Evolutionary conservation across 2,888 invertebrate genomes (phyloP).

Genomic region (Clusia tigrina): DNA sequence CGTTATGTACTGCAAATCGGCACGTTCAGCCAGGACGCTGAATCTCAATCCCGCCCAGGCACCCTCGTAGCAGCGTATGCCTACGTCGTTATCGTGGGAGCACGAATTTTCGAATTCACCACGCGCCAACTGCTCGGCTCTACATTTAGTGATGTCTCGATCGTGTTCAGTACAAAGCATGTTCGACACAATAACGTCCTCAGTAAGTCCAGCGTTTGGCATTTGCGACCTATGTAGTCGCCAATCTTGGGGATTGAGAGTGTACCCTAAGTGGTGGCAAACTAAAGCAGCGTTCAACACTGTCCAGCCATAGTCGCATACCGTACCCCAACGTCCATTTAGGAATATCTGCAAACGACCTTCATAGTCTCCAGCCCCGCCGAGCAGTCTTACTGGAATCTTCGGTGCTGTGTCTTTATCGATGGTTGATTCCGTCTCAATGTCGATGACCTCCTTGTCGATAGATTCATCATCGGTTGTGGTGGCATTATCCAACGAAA

Average conservation of each 20-base stretch:
- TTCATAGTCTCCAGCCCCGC: conserved; percentile 81
- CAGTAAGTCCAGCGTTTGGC: conserved; percentile 78
- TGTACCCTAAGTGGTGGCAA: conserved; percentile 93
- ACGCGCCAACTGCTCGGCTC: conserved; percentile 71
- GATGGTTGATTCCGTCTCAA: conserved; percentile 69
- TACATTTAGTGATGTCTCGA: conserved; percentile 86
- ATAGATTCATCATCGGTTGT: conserved; percentile 67
- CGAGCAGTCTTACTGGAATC: conserved; percentile 80
- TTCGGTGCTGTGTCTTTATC: conserved; percentile 69
- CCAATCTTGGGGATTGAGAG: conserved; percentile 93
- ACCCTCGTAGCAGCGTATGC: conserved; percentile 86
- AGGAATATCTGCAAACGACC: conserved; percentile 88
- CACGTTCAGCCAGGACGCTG: conserved; percentile 85
- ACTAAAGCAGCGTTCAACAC: conserved; percentile 89
- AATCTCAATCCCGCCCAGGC: conserved; percentile 95
- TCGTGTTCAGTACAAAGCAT: conserved; percentile 92
- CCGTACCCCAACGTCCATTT: conserved; percentile 93
- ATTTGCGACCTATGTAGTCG: conserved; percentile 82
- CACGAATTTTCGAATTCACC: conserved; percentile 89
- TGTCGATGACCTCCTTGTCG: conserved; percentile 63
- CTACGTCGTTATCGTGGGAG: conserved; percentile 85
- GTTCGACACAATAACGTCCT: conserved; percentile 82
- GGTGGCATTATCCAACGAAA: conserved; percentile 72
- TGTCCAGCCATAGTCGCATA: conserved; percentile 97
- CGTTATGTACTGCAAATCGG: conserved; percentile 85